Evolutionary conservation across 2,888 invertebrate species (phyloP).

Genomic region (Cotesia congregata): DNA sequence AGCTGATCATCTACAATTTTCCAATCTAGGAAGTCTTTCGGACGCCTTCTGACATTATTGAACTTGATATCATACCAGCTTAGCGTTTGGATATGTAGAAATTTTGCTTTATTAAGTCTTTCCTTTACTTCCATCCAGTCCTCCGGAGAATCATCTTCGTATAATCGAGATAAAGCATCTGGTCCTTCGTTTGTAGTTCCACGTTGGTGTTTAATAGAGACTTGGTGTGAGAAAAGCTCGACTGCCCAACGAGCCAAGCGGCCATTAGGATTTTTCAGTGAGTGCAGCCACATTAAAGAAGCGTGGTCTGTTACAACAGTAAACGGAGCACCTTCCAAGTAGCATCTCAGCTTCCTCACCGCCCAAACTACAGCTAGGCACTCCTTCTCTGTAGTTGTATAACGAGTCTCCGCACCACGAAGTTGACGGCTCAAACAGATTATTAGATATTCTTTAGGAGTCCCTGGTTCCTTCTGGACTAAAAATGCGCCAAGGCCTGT

Average conservation of each 20-base stretch:
- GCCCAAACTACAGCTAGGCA: no score
- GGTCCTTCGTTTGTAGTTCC: constrained; percentile 8
- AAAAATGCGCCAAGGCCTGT: constrained; percentile 46
- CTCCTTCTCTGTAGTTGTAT: not conserved
- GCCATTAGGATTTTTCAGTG: constrained; percentile 32
- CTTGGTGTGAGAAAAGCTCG: constrained; percentile 6
- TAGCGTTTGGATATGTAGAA: not conserved
- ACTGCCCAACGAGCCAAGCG: constrained; percentile 19
- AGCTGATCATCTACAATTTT: not conserved
- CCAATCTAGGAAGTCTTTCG: not conserved
- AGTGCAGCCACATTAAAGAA: constrained; percentile 41
- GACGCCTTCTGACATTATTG: not conserved
- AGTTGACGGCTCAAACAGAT: not conserved
- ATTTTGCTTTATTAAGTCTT: not conserved
- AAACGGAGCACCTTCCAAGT: constrained; percentile 30
- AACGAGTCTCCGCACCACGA: not conserved
- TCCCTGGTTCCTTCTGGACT: constrained; percentile 37
- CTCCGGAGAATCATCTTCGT: not conserved
- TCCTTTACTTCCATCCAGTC: not conserved
- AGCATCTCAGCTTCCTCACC: not conserved
- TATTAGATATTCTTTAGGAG: constrained; percentile 11
- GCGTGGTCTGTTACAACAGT: constrained; percentile 51
- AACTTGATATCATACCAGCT: not conserved
- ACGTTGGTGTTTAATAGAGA: not conserved
- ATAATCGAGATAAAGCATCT: not conserved